Percentiles rank a stretch among this genome's conserved stretches.
phyloP scores from a whole-genome alignment of 64 coral and sea anemone genomes.

The Anthopleura sola region DNA sequence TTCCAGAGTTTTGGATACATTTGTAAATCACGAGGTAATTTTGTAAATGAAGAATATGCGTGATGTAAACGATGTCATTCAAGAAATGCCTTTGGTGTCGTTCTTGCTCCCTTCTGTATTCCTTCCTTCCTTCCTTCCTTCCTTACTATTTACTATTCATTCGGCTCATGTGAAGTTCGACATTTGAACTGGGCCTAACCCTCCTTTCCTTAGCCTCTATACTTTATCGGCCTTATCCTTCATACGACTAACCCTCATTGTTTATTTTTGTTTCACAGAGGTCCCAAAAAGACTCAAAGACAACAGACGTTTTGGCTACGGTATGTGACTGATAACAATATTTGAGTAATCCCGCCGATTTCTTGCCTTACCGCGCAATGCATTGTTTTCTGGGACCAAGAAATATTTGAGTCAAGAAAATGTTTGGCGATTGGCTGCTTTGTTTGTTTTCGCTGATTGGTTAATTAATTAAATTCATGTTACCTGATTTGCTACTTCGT shows the following conservation, averaged over 20 bases:
- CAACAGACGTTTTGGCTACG: constrained; percentile 50
- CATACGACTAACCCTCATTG: neutral
- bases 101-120: neutral
- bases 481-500: too few relatives aligned
- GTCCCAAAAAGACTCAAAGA: constrained; percentile 28
- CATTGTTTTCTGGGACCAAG: too few relatives aligned
- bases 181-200: too few relatives aligned
- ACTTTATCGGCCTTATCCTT: neutral
- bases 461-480: too few relatives aligned
- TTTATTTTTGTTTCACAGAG: constrained; percentile 7
- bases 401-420: too few relatives aligned
- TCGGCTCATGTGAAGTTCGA: too few relatives aligned
- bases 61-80: too few relatives aligned
- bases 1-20: constrained; percentile 63
- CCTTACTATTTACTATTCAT: neutral
- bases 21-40: constrained; percentile 69
- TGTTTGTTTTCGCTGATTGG: too few relatives aligned
- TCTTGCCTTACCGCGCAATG: too few relatives aligned
- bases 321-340: neutral
- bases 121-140: neutral
- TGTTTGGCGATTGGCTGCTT: too few relatives aligned
- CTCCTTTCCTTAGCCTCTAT: neutral
- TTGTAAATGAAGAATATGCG: too few relatives aligned
- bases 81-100: neutral
- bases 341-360: neutral